Percentiles rank a stretch among this genome's conserved stretches.
phyloP scores from a whole-genome alignment of 2,113 vertebrate genomes.

The Smithornis capensis region DNA sequence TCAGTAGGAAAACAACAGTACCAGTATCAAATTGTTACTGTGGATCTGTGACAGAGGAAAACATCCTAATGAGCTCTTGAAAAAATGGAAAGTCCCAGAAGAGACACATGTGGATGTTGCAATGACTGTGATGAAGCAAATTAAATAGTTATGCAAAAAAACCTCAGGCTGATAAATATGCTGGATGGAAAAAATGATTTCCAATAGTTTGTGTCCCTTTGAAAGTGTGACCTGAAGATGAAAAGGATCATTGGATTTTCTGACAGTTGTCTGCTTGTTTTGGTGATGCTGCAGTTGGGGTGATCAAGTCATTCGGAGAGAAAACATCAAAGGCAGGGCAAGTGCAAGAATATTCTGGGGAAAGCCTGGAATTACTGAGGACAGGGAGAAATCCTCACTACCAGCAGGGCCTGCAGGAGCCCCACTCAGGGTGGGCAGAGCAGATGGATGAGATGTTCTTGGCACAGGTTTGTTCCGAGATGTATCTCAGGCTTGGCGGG shows the following conservation, averaged over 20 bases:
- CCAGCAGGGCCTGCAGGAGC: neutral
- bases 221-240: neutral
- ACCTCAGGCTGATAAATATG: neutral
- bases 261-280: neutral
- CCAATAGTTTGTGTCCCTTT: neutral
- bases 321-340: neutral
- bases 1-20: fast-evolving
- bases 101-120: neutral
- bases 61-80: neutral
- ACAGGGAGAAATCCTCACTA: neutral
- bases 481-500: neutral
- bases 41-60: neutral
- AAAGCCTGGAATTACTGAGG: neutral
- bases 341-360: neutral
- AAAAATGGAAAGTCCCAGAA: neutral
- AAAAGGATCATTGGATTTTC: neutral
- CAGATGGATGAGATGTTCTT: neutral
- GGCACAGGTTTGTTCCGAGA: neutral
- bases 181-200: neutral
- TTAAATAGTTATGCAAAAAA: neutral
- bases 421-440: neutral
- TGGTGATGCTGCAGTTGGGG: neutral
- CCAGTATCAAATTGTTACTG: neutral
- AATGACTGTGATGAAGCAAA: neutral
- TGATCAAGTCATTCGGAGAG: neutral